Percentiles rank a stretch among this genome's conserved stretches.
phyloP scores from a whole-genome alignment of 1,140 invertebrate genomes.

The Epicauta chinensis region DNA sequence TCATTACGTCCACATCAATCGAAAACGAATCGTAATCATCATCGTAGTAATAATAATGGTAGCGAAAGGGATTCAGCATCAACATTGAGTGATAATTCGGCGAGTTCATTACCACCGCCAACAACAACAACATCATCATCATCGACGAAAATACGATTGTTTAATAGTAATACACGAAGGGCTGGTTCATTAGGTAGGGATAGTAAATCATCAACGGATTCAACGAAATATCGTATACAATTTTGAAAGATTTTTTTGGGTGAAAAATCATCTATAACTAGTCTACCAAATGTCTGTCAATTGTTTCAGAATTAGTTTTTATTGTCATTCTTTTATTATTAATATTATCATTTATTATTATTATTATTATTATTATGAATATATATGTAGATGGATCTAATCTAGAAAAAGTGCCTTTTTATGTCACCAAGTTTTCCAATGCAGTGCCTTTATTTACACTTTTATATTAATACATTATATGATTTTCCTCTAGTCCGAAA shows the following conservation, averaged over 20 bases:
- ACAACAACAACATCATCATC: constrained; percentile 46
- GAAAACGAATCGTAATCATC: constrained; percentile 41
- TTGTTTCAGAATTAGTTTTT: not conserved
- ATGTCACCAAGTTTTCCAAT: too few relatives aligned
- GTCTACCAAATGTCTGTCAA: not conserved
- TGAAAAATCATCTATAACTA: not conserved
- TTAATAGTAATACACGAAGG: constrained; percentile 43
- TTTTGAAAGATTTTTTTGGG: constrained; percentile 45
- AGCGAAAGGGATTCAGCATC: constrained; percentile 49
- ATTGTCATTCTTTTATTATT: too few relatives aligned
- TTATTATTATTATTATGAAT: too few relatives aligned
- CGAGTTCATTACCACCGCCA: constrained; percentile 53
- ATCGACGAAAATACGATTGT: constrained; percentile 49
- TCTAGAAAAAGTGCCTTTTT: too few relatives aligned
- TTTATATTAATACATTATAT: too few relatives aligned
- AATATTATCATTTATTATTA: too few relatives aligned
- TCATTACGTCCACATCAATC: constrained; percentile 40
- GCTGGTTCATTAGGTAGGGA: constrained; percentile 52
- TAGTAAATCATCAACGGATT: constrained; percentile 47
- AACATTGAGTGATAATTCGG: constrained; percentile 51
- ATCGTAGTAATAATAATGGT: constrained; percentile 43
- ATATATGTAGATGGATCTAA: too few relatives aligned
- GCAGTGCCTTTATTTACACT: too few relatives aligned
- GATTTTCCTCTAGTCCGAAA: too few relatives aligned
- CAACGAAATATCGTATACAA: constrained; percentile 62